Conservation (phyloP, 2,888 invertebrate species). For the Heliconius erato region DNA sequence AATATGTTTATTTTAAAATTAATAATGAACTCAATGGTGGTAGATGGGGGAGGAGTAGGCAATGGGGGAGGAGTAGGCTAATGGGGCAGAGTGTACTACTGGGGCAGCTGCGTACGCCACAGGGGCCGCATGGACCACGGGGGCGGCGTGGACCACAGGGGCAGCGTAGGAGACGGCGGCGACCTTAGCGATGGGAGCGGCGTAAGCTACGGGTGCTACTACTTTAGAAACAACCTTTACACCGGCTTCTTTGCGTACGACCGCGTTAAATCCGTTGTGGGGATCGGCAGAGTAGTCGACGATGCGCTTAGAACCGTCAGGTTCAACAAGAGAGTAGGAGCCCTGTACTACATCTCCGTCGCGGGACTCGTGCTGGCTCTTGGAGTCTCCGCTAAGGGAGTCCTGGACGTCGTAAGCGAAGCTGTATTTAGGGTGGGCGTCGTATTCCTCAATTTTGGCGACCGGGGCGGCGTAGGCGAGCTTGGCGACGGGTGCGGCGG, state of each 20-base stretch:
- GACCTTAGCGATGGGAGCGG: slow-evolving; percentile 54
- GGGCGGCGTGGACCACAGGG: slow-evolving; percentile 59
- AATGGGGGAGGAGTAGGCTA: slow-evolving; percentile 86
- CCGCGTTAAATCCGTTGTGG: slow-evolving; percentile 85
- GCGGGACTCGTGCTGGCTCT: slow-evolving; percentile 78
- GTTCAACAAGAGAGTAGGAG: slow-evolving; percentile 84
- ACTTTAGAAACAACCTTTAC: slow-evolving; percentile 54
- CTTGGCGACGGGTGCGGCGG: slow-evolving; percentile 60
- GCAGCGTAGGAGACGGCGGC: slow-evolving; percentile 56
- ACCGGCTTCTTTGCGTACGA: slow-evolving; percentile 75
- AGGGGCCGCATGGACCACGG: slow-evolving; percentile 35
- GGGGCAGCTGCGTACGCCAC: slow-evolving; percentile 52
- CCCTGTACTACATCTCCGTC: slow-evolving; percentile 81
- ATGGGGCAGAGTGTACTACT: slow-evolving; percentile 82
- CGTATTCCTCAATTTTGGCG: slow-evolving; percentile 79
- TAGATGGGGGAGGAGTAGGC: slow-evolving; percentile 86
- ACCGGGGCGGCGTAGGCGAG: slow-evolving; percentile 64
- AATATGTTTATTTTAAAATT: neutral
- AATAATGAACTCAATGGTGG: slow-evolving; percentile 73
- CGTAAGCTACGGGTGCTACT: slow-evolving; percentile 55
- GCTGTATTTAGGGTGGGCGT: slow-evolving; percentile 88
- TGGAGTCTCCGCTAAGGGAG: slow-evolving; percentile 80
- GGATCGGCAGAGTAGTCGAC: slow-evolving; percentile 83
- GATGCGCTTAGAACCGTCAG: slow-evolving; percentile 85
- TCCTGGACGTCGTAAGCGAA: slow-evolving; percentile 89